Evolutionary conservation across 2,888 invertebrate species (phyloP).

Genomic region (Himalopsyche anomala): DNA sequence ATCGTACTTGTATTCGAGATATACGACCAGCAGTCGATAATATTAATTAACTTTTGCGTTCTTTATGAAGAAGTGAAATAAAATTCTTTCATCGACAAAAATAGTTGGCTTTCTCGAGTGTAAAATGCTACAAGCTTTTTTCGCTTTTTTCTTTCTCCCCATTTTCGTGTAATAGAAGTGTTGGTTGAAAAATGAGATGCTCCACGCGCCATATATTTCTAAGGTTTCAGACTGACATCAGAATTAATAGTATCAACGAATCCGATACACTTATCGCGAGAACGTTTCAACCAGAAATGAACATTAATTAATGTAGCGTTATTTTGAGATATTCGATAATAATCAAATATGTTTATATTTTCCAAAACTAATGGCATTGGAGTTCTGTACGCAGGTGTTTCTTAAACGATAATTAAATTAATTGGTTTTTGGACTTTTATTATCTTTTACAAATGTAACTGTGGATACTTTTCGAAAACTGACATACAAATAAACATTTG

Average conservation of each 20-base stretch:
- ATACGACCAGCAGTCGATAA: neutral
- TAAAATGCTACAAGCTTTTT: conserved; percentile 3
- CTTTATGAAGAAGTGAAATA: conserved; percentile 24
- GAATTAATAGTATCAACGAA: conserved; percentile 37
- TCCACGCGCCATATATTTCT: conserved; percentile 39
- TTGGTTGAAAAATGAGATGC: conserved; percentile 38
- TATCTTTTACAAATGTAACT: no score
- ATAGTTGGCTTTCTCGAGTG: neutral
- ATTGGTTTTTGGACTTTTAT: no score
- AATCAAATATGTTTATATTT: conserved; percentile 3
- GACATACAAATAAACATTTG: no score
- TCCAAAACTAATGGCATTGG: no score
- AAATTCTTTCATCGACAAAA: conserved; percentile 5
- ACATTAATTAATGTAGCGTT: conserved; percentile 20
- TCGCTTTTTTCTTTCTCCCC: conserved; percentile 3
- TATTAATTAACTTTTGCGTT: conserved; percentile 37
- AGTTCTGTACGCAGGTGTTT: no score
- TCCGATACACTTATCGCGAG: conserved; percentile 28
- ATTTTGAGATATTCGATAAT: conserved; percentile 23
- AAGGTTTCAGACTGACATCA: conserved; percentile 37
- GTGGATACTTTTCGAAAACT: no score
- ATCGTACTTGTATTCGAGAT: neutral
- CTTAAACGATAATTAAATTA: no score
- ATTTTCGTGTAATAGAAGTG: conserved; percentile 28
- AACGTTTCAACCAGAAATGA: conserved; percentile 12